Evolutionary conservation across 1,140 invertebrate species (phyloP), one percentile per base, ranked within the genome.

Genomic region (Drosophila suzukii): DNA sequence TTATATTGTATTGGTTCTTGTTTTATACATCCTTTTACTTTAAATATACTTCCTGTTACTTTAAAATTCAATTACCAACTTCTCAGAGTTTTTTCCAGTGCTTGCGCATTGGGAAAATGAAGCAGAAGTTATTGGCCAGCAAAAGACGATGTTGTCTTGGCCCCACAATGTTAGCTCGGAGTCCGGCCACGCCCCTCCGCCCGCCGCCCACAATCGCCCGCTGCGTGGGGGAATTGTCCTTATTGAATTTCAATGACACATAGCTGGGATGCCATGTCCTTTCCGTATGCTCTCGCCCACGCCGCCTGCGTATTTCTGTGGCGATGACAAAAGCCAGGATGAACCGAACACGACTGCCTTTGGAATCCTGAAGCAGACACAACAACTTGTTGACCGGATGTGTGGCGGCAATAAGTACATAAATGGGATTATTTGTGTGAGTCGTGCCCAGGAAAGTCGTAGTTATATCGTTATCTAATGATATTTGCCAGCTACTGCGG

Each of bases 241-340:
- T 89, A 89, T 89, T 89, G 84, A 89, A 89, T 81, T 89, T 89
- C 84, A 89, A 89, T 89, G 77, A 75, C 78, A 79, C 70, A 81
- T 70, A 65, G 55, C 63, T 47, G 44, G 56, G 32, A 53, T 75
- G 56, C 58, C 54, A 58, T 74, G 41, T 67, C 70, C 71, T 74
- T 27, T 67, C 62, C 71, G 46, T 66, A 75, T 68, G 71, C 46
- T 55, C 53, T 56, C 47, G 36, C 54, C 58, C 44, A 50, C 68
- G 67, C 32, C 61, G 67, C 47, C 51, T 47, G 17, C 34, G 36
- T 75, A 63, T 72, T 73, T 74, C 68, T 89, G 67, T 58, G 76
- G 65, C 80, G 62, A 84, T 84, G 80, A 84, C 81, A 88, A 88
- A 83, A 72, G 74, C 65, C 72, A 61, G 54, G 30, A 46, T 20